Base-by-base conservation (phyloP, 2,113 vertebrate species). In the Gadus chalcogrammus region DNA sequence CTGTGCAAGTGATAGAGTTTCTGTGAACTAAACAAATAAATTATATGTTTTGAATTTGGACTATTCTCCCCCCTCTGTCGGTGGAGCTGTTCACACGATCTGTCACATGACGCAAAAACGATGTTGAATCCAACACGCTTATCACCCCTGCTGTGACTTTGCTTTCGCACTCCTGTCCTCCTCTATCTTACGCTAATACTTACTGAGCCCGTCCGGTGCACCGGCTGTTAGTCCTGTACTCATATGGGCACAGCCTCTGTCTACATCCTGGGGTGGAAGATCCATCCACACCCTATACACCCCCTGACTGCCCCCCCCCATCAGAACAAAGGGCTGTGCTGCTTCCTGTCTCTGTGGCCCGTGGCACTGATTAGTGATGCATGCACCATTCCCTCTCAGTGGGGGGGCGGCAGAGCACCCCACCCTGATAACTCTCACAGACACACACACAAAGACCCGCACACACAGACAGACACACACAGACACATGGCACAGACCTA, bases 281-380 rank as follows among this genome's bases (percentile, higher is more conserved):
- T 18, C n/a, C 59, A 22, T 12, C 59, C 22, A n/a, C 60, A 20
- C 42, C 12, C 18, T 61, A 56, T n/a, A 61, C 75, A 71, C 4
- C 85, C 89, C 75, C 82, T 90, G 88, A 56, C 4, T 2, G n/a
- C 28, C 63, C 72, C n/a, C 85, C 52, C 16, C 24, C 35, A 71
- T 67, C 73, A 72, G 67, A 81, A 86, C 88, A 86, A 88, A 86
- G 65, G 75, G 73, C 81, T 73, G 69, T 64, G 74, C 56, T 62
- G 48, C 72, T 84, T 83, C 78, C 83, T 77, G 80, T 79, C 62
- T 65, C 64, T 64, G 69, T 73, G 71, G 68, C 76, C 68, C 52
- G 61, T 20, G 75, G 78, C 69, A 6, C 17, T 77, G 75, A 77
- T 84, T 67, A 76, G 67, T 3, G 69, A 82, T 80, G 77, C 82